A percentile compares a stretch with the other conserved stretches of the same genome.
phyloP scores from a whole-genome alignment of 2,888 invertebrate genomes.

The Aphodius sticticus region DNA sequence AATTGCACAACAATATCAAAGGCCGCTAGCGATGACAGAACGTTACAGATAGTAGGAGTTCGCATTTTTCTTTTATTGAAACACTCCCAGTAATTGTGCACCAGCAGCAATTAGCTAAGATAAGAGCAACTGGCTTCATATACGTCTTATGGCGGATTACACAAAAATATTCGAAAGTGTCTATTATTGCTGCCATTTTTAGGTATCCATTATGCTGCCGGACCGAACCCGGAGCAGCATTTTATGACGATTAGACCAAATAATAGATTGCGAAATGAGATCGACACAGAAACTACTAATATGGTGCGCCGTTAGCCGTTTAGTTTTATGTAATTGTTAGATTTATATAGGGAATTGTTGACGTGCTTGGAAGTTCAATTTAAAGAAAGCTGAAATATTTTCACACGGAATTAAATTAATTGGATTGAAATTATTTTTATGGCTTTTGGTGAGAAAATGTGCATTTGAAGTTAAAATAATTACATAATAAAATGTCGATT shows the following conservation, averaged over 20 bases:
- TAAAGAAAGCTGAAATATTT: not conserved
- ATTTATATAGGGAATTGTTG: not conserved
- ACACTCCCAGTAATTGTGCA: not conserved
- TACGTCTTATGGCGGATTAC: not conserved
- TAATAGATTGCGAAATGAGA: not conserved
- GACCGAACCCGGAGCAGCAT: not conserved
- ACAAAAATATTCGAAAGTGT: slow-evolving; percentile 4
- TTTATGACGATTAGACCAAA: not conserved
- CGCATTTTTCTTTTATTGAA: not conserved
- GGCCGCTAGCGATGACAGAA: not conserved
- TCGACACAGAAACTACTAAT: not conserved
- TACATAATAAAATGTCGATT: too few relatives aligned
- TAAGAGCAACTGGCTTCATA: not conserved
- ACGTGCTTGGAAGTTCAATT: not conserved
- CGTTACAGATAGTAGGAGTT: not conserved
- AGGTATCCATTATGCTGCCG: not conserved
- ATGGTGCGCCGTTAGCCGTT: not conserved
- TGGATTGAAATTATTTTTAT: too few relatives aligned
- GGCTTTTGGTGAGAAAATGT: too few relatives aligned
- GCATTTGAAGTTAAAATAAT: too few relatives aligned
- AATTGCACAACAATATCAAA: not conserved
- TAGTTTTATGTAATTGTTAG: not conserved
- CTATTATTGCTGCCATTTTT: not conserved
- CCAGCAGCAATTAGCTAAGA: not conserved
- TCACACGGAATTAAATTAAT: not conserved